Conservation (phyloP, 2,113 vertebrate species). For the Etheostoma spectabile region DNA sequence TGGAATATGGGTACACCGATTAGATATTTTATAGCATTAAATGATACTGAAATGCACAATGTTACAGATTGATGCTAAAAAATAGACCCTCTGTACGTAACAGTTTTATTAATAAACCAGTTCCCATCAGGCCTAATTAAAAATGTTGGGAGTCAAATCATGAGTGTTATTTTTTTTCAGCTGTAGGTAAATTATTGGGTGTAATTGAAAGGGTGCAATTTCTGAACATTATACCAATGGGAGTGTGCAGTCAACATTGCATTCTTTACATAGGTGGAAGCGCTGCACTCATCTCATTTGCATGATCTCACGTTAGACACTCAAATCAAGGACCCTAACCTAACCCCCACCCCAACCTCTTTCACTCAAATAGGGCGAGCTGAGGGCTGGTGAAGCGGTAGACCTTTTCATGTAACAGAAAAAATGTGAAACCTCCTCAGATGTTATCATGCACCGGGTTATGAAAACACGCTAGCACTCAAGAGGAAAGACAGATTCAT, state of each 20-base stretch:
- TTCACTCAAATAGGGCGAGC: constrained; percentile 45
- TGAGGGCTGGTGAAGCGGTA: constrained; percentile 69
- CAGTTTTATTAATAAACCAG: background rate
- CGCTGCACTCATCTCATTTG: constrained; percentile 18
- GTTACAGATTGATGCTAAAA: background rate
- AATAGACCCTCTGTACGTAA: background rate
- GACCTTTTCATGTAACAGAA: constrained; percentile 68
- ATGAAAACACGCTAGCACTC: constrained; percentile 68
- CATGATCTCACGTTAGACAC: constrained; percentile 44
- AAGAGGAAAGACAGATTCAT: constrained; percentile 58
- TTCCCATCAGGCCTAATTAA: background rate
- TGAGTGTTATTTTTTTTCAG: background rate
- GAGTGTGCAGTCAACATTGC: background rate
- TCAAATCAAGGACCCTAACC: constrained; percentile 52
- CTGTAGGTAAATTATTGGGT: background rate
- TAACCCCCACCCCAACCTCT: constrained; percentile 28
- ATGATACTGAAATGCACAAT: background rate
- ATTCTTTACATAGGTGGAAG: constrained; percentile 21
- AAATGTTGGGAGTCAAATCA: background rate
- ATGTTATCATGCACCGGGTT: constrained; percentile 71
- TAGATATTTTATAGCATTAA: background rate
- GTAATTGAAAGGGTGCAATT: background rate
- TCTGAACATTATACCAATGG: background rate
- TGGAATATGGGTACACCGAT: too few relatives aligned
- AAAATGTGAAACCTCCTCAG: constrained; percentile 67